Base-by-base conservation (phyloP, 1,140 invertebrate species). In the Drosophila funebris region DNA sequence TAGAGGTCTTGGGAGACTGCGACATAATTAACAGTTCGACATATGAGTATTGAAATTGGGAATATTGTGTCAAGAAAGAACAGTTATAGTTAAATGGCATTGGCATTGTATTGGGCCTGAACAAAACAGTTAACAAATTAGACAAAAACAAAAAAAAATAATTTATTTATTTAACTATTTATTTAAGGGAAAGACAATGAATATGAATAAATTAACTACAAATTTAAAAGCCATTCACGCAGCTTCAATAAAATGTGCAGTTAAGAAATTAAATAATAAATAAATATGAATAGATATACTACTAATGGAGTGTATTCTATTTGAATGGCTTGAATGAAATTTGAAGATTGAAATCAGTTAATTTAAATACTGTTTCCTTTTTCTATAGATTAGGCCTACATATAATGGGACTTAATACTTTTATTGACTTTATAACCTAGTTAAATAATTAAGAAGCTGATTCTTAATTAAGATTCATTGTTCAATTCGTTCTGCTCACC, bases 101-200 rank as follows among this genome's bases (percentile, higher is more conserved):
- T 46, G 1, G 5, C 6, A 48, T 48, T 9, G 22, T 27, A n/a
- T 24, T 48, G 44, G 22, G 24, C 13, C 24, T 48, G 2, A 29
- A 48, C 6, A 48, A 48, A 29, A 48, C 44, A n/a, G 44, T 48
- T 48, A 29, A 9, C n/a, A 29, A 27, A 29, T 48, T 48, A 46
- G 24, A 36, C 11, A 11, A 22, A n/a, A 6, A 16, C 37, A 4
- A 22, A 2, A 22, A 22, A 22, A 22, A 22, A 1, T 4, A n/a
- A n/a, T 22, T 22, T 43, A 3, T 43, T 43, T 43, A 43, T 43
- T 31, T 39, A 39, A 14, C 4, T 39, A 39, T 39, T 14, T 14
- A 39, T 1, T 39, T 7, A 27, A 8, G 14, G 4, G 4, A 2
- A 24, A 2, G 8, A 20, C 11, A 48, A 48, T 48, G 8, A 48